Evolutionary conservation across 1,140 invertebrate species (phyloP).

Genomic region (Goniozus legneri): DNA sequence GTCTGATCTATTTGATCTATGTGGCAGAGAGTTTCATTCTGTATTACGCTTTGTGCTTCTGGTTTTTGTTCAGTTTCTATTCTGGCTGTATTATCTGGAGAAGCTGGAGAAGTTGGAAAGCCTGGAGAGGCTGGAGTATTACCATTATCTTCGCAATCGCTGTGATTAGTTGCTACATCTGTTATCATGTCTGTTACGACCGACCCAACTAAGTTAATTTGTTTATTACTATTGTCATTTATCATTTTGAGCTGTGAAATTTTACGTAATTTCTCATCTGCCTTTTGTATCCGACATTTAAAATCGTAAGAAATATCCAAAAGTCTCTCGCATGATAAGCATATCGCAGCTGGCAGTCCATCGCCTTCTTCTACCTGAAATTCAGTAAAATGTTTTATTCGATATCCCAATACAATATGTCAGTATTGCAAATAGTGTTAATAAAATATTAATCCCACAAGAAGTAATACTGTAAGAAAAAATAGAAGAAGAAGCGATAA

Average conservation of each 20-base stretch:
- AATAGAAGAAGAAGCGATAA: constrained; percentile 8
- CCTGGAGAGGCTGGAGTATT: background rate
- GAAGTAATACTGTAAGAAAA: background rate
- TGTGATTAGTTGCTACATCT: constrained; percentile 20
- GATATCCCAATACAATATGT: no score
- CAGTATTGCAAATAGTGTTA: no score
- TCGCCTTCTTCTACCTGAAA: constrained; percentile 45
- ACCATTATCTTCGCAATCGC: constrained; percentile 38
- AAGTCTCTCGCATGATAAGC: constrained; percentile 40
- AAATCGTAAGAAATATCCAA: constrained; percentile 48
- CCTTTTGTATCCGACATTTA: constrained; percentile 47
- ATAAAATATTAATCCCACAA: no score
- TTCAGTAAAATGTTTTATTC: background rate
- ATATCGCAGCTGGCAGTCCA: constrained; percentile 47
- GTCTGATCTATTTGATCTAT: background rate
- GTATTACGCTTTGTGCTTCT: background rate
- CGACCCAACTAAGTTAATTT: constrained; percentile 13
- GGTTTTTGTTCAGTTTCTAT: no score
- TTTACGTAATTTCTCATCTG: constrained; percentile 37
- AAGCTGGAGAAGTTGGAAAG: background rate
- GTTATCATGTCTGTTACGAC: constrained; percentile 17
- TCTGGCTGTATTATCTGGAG: no score
- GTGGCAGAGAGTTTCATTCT: background rate
- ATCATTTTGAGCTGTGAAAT: constrained; percentile 17
- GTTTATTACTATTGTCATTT: constrained; percentile 4